These are phyloP conservation scores for Anhinga anhinga DNA, from an alignment of 2,113 vertebrate genomes.

Conservation along the genomic window DNA sequence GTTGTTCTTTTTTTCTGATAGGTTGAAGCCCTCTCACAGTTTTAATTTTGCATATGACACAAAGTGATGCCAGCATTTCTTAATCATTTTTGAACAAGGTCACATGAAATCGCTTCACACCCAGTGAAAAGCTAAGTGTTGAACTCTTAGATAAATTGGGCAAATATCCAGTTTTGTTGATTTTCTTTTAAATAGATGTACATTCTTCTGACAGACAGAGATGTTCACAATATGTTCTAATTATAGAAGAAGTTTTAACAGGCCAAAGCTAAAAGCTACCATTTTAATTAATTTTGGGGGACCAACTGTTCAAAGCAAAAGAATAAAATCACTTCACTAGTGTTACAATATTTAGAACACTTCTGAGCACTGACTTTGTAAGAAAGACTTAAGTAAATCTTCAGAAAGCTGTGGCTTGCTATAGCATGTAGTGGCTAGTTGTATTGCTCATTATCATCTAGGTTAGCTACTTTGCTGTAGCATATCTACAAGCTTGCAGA, in stretches of 20 bases:
- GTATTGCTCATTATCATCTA: neutral
- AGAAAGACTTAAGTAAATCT: neutral
- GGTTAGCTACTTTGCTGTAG: neutral
- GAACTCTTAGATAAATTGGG: neutral
- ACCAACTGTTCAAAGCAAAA: neutral
- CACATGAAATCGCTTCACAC: neutral
- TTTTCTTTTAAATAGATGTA: neutral
- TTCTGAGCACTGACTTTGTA: neutral
- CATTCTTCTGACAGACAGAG: neutral
- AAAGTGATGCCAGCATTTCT: neutral
- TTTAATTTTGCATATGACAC: neutral
- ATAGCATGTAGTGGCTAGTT: neutral
- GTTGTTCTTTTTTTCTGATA: neutral
- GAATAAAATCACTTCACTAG: neutral
- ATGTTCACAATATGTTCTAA: neutral
- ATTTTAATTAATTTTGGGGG: neutral
- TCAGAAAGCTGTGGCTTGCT: neutral
- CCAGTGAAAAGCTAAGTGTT: neutral
- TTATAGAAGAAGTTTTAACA: neutral
- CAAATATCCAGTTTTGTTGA: neutral
- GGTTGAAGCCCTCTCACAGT: neutral
- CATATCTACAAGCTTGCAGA: neutral
- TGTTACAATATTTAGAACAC: neutral
- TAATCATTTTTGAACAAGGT: neutral
- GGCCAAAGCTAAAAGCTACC: neutral